Conservation (phyloP, 1,140 invertebrate genomes). For the Alviniconcha marisindica region DNA sequence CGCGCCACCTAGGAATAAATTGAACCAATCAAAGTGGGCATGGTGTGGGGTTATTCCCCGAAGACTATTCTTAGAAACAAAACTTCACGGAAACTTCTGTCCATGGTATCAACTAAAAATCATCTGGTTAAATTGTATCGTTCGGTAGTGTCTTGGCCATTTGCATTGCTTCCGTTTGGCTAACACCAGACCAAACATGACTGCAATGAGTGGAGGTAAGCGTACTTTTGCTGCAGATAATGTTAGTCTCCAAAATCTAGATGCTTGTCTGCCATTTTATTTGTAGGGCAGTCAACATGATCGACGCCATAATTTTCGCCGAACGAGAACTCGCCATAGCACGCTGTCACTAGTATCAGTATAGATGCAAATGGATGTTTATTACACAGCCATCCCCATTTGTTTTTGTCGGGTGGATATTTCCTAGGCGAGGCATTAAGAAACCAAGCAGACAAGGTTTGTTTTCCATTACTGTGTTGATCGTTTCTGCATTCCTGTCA, state of each 20-base stretch:
- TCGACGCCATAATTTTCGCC: too few species aligned
- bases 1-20: conserved; percentile 25
- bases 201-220: conserved; percentile 32
- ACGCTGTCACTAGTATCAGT: too few species aligned
- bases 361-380: too few species aligned
- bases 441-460: too few species aligned
- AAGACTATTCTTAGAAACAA: conserved; percentile 34
- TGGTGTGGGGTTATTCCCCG: conserved; percentile 36
- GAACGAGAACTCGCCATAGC: too few species aligned
- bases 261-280: conserved; percentile 16
- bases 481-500: too few species aligned
- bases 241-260: background rate
- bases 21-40: conserved; percentile 18
- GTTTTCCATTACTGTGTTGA: too few species aligned
- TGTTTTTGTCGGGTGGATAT: too few species aligned
- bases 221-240: background rate
- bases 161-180: background rate
- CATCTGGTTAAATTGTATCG: background rate
- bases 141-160: background rate
- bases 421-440: too few species aligned
- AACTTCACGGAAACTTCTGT: conserved; percentile 20
- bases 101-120: background rate
- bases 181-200: background rate
- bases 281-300: too few species aligned
- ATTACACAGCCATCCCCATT: too few species aligned